These are phyloP conservation scores for Fukomys damarensis DNA, from an alignment of 2,113 vertebrate species.

Conservation along the genomic window DNA sequence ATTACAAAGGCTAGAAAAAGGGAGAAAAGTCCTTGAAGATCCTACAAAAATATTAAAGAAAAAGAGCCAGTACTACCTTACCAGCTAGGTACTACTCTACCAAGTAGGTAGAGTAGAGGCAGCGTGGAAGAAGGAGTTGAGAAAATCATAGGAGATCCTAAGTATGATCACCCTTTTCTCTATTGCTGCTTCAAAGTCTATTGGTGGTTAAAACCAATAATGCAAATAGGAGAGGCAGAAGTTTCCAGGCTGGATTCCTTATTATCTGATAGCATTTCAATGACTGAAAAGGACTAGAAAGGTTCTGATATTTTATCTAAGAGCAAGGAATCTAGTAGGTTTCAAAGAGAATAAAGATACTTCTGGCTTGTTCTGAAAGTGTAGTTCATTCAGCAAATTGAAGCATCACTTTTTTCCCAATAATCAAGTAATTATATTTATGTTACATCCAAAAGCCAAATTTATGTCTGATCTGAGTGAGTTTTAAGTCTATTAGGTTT, in stretches of 20 bases:
- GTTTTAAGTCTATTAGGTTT: neutral
- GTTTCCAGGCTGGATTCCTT: neutral
- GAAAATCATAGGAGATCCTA: neutral
- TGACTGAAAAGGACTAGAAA: neutral
- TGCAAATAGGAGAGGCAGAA: neutral
- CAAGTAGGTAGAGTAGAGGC: neutral
- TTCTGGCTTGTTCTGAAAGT: neutral
- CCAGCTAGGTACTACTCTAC: neutral
- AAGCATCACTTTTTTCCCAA: neutral
- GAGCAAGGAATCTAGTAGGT: neutral
- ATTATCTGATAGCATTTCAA: neutral
- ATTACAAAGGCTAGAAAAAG: neutral
- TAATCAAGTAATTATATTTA: neutral
- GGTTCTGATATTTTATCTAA: neutral
- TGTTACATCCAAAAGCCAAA: neutral
- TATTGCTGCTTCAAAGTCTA: neutral
- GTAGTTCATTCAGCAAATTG: neutral
- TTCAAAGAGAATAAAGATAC: neutral
- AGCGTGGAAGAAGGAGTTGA: neutral
- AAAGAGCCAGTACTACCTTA: neutral
- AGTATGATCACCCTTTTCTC: neutral
- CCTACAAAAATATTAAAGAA: neutral
- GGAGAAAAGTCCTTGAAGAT: neutral
- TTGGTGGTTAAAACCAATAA: neutral
- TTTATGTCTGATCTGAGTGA: neutral